phyloP scores from a whole-genome alignment of 2,113 vertebrate genomes.

The Lasiurus borealis region DNA sequence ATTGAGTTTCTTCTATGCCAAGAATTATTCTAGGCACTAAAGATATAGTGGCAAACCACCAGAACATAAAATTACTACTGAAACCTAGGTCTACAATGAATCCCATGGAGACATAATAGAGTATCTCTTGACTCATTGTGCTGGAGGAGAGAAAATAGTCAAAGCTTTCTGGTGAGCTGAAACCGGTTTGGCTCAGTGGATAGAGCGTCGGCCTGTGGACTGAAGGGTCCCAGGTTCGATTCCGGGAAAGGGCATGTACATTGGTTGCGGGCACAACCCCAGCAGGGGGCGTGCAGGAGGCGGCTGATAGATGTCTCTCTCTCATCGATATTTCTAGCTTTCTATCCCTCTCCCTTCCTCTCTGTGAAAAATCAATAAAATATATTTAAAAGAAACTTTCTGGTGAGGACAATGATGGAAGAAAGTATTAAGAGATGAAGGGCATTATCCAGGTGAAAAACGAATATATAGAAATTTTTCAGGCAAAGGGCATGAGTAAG shows the following conservation, averaged over 20 bases:
- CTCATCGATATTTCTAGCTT: too few species aligned
- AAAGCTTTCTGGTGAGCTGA: neutral
- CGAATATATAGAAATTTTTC: neutral
- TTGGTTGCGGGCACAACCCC: too few species aligned
- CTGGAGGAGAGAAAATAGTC: neutral
- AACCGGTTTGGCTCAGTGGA: too few species aligned
- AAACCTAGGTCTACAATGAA: neutral
- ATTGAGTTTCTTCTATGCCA: neutral
- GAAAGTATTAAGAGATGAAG: conserved; percentile 20
- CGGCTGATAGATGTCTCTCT: too few species aligned
- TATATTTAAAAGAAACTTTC: too few species aligned
- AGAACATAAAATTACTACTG: conserved; percentile 5
- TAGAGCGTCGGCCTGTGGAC: too few species aligned
- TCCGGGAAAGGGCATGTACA: too few species aligned
- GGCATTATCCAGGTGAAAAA: neutral
- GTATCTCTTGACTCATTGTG: neutral
- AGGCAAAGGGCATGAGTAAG: neutral
- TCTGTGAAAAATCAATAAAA: too few species aligned
- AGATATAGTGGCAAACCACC: neutral
- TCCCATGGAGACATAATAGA: neutral
- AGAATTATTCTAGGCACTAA: conserved; percentile 28
- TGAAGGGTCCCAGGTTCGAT: too few species aligned
- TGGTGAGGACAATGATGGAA: neutral
- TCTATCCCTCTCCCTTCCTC: too few species aligned
- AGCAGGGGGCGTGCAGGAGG: too few species aligned